These are phyloP conservation scores for Diadegma fenestrale DNA, from an alignment of 2,888 invertebrate species.

Conservation along the genomic window DNA sequence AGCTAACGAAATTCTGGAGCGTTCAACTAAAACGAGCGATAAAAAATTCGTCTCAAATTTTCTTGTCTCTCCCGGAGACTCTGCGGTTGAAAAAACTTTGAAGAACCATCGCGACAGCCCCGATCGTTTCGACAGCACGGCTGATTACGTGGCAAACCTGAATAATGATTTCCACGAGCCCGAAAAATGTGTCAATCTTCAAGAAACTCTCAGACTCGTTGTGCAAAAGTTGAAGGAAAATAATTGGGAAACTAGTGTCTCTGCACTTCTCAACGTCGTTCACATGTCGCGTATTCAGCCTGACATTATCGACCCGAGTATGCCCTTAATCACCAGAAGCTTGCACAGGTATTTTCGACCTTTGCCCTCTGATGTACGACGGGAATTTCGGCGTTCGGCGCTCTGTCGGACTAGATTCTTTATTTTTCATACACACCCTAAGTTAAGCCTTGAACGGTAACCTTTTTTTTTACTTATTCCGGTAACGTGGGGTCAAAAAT, in stretches of 20 bases:
- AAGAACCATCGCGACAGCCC: constrained; percentile 22
- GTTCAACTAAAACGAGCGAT: background rate
- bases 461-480: too few relatives aligned
- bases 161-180: constrained; percentile 51
- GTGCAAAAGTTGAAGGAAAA: constrained; percentile 69
- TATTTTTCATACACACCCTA: too few relatives aligned
- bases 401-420: too few relatives aligned
- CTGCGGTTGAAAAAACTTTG: background rate
- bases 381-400: too few relatives aligned
- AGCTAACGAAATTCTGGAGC: background rate
- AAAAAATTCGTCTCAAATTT: background rate
- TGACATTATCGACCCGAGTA: constrained; percentile 69
- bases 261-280: constrained; percentile 69
- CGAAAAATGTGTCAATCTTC: constrained; percentile 63
- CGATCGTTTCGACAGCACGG: constrained; percentile 34
- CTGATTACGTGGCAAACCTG: constrained; percentile 49
- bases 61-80: background rate
- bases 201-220: constrained; percentile 66
- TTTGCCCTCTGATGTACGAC: background rate
- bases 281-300: constrained; percentile 71
- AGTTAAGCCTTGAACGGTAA: too few relatives aligned
- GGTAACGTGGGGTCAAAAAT: too few relatives aligned
- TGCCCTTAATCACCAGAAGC: constrained; percentile 71
- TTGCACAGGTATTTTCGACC: constrained; percentile 67
- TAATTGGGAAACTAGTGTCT: constrained; percentile 70